Evolutionary conservation across 2,888 invertebrate genomes (phyloP), one percentile per base, ranked within the genome.

Genomic region (Lamellibrachia columna): DNA sequence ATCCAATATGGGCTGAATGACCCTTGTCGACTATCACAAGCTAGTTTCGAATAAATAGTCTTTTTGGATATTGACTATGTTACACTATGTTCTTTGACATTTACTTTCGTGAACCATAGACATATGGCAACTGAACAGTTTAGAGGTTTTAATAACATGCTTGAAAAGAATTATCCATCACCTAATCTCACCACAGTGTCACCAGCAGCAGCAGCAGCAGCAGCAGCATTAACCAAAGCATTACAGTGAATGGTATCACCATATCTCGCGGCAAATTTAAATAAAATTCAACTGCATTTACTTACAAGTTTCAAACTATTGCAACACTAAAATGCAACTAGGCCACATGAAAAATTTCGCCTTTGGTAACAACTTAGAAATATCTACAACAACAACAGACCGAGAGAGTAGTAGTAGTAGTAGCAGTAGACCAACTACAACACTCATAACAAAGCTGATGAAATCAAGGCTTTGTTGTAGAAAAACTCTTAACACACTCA

Each of bases 21-120:
- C 75, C 75, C 75, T 75, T 75, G 75, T 75, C 22, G n/a, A 75
- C 75, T 75, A 75, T 75, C 75, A 75, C 75, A 55, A 55, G 55
- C 55, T 75, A 75, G 75, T 75, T 15, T 75, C 22, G 22, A 75
- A 75, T 75, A 75, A 75, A 75, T 75, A 75, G 75, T 75, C 75
- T n/a, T 75, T 75, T 22, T 75, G 75, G 75, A 75, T 75, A 75
- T 6, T 22, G 75, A 75, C 22, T 75, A 75, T 75, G 22, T 60
- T 75, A 75, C 22, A 75, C 75, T n/a, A 75, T 15, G 75, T 75
- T 75, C 22, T 11, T 75, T 11, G 6, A 75, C 22, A n/a, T 75
- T 75, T 22, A n/a, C 6, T 75, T 75, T 75, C n/a, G 75, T n/a
- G 22, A 75, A 75, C 15, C 58, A 75, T 15, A 75, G 75, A 75